A percentile compares a stretch with the other conserved stretches of the same genome.
Conservation (phyloP, 1,140 invertebrate species). For the Trichogramma pretiosum region DNA sequence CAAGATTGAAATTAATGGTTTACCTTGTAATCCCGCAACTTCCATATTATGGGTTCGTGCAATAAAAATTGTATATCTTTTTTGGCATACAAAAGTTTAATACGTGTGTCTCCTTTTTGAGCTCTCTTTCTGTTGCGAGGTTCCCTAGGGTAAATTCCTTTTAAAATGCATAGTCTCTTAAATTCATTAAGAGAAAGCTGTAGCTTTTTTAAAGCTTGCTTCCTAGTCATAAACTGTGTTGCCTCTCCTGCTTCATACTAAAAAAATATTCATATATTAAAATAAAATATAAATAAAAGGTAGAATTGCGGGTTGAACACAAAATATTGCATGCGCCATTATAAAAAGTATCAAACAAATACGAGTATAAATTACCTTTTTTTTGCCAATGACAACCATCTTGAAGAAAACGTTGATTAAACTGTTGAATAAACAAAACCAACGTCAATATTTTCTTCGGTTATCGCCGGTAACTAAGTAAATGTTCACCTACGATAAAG, state of each 20-base stretch:
- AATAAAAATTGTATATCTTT: constrained; percentile 97
- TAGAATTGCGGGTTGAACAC: not conserved
- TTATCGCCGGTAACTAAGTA: too few species aligned
- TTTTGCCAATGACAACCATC: constrained; percentile 58
- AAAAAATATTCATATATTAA: constrained; percentile 28
- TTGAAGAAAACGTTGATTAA: too few species aligned
- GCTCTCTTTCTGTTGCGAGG: constrained; percentile 89
- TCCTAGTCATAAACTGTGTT: constrained; percentile 81
- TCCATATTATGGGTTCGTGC: constrained; percentile 94
- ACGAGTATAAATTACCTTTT: constrained; percentile 54
- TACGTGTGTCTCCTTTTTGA: constrained; percentile 79
- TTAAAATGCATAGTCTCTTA: constrained; percentile 87
- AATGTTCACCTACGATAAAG: too few species aligned
- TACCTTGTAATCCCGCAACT: constrained; percentile 88
- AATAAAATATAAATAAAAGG: constrained; percentile 2
- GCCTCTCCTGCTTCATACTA: constrained; percentile 85
- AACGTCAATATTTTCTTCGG: too few species aligned
- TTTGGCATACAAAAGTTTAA: constrained; percentile 85
- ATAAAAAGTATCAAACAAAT: too few species aligned
- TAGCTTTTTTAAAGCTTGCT: constrained; percentile 83
- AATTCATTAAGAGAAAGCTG: constrained; percentile 87
- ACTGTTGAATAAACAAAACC: too few species aligned
- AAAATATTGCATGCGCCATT: too few species aligned
- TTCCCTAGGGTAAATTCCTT: constrained; percentile 98
- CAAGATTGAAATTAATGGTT: too few species aligned